Evolutionary conservation across 1,140 invertebrate species (phyloP).

Genomic region (Penaeus japonicus): DNA sequence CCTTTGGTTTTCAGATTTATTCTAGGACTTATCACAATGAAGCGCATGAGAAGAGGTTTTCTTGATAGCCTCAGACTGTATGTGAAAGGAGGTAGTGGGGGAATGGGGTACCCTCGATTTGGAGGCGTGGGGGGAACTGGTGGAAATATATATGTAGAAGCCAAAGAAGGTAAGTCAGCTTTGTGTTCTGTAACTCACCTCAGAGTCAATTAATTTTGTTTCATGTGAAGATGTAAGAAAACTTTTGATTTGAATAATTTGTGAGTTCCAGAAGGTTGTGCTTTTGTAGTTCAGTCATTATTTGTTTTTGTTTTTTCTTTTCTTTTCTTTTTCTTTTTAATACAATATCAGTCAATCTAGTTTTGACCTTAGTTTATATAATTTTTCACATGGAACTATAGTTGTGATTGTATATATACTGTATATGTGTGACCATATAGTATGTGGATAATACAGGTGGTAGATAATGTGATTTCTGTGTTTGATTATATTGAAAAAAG

Average conservation of each 20-base stretch:
- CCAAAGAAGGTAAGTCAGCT: conserved; percentile 16
- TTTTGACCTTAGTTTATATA: too few relatives aligned
- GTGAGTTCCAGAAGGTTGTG: neutral
- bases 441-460: neutral
- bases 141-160: conserved; percentile 73
- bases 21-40: neutral
- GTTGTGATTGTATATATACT: neutral
- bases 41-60: conserved; percentile 65
- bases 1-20: too few relatives aligned
- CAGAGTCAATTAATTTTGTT: neutral
- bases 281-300: too few relatives aligned
- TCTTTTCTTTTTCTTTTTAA: neutral
- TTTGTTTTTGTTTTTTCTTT: too few relatives aligned
- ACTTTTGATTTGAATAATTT: neutral
- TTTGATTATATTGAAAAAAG: neutral
- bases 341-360: too few relatives aligned
- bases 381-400: too few relatives aligned
- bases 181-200: too few relatives aligned
- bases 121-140: conserved; percentile 87
- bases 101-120: conserved; percentile 78
- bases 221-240: too few relatives aligned
- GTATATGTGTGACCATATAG: neutral
- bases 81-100: conserved; percentile 80
- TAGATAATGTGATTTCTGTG: neutral
- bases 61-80: conserved; percentile 77